Conservation (phyloP, 2,888 invertebrate genomes). For the Zaprionus obscuricornis region DNA sequence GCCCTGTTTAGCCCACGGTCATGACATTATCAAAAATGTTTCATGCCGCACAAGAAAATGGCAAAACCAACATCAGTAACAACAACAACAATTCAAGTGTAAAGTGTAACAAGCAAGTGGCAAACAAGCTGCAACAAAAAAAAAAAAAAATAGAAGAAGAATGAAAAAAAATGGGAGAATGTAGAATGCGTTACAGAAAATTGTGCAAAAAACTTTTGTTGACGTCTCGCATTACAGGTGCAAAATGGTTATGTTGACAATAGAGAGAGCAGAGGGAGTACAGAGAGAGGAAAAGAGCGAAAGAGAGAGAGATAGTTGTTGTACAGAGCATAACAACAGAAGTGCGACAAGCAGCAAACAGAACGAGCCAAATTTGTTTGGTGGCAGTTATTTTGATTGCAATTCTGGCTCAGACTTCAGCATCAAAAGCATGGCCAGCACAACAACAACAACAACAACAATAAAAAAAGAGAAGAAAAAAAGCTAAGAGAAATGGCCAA, state of each 20-base stretch:
- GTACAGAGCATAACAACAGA: no score
- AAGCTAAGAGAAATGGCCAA: no score
- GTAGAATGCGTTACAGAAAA: conserved; percentile 55
- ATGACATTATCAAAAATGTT: conserved; percentile 57
- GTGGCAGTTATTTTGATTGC: conserved; percentile 58
- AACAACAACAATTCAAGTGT: conserved; percentile 15
- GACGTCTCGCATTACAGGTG: conserved; percentile 61
- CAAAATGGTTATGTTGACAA: conserved; percentile 41
- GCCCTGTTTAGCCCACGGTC: conserved; percentile 52
- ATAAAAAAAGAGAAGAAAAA: not conserved
- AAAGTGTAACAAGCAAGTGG: conserved; percentile 22
- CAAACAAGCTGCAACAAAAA: conserved; percentile 9
- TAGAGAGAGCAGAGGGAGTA: not conserved
- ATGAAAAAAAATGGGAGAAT: not conserved
- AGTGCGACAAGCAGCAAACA: conserved; percentile 16
- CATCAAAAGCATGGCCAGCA: no score
- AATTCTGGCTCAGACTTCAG: conserved; percentile 17
- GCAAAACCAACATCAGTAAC: conserved; percentile 10
- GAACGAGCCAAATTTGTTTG: conserved; percentile 41
- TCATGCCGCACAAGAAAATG: conserved; percentile 20
- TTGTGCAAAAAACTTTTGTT: conserved; percentile 59
- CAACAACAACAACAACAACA: not conserved
- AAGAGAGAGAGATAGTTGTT: conserved; percentile 7
- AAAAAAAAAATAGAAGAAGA: not conserved
- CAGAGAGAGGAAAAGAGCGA: not conserved